These are phyloP conservation scores for Lysandra bellargus DNA, from an alignment of 2,888 invertebrate genomes.

Conservation along the genomic window DNA sequence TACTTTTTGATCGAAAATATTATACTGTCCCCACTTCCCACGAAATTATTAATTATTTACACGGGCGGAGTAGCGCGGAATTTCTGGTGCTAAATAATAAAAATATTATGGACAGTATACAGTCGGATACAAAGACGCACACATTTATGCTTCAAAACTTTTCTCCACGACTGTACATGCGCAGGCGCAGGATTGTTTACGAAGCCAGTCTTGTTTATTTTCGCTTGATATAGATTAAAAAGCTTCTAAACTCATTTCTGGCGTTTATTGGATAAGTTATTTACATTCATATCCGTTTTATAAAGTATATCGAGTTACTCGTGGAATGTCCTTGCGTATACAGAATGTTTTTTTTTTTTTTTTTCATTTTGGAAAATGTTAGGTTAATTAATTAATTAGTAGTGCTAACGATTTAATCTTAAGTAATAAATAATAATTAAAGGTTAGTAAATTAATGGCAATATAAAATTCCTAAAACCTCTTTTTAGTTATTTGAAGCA, in stretches of 20 bases:
- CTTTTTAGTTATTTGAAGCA: no score
- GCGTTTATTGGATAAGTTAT: constrained; percentile 43
- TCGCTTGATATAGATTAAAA: constrained; percentile 77
- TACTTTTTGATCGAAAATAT: no score
- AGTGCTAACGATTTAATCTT: background rate
- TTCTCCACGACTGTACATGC: constrained; percentile 3
- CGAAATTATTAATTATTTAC: no score
- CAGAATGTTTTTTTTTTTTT: background rate
- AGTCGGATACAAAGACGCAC: background rate
- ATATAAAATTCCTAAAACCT: no score
- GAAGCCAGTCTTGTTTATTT: constrained; percentile 73
- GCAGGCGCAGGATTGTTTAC: constrained; percentile 60
- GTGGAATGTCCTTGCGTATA: constrained; percentile 13
- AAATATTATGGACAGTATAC: background rate
- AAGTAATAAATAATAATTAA: no score
- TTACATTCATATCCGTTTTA: constrained; percentile 31
- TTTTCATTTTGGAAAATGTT: background rate
- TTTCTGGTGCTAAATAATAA: background rate
- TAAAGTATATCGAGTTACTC: constrained; percentile 5
- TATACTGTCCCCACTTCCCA: no score
- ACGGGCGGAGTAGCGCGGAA: no score
- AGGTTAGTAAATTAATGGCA: background rate
- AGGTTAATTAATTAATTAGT: background rate
- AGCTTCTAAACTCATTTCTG: constrained; percentile 67
- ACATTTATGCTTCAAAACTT: background rate